A percentile compares a stretch with the other conserved stretches of the same genome.
These are phyloP conservation scores for Poeciliopsis retropinna DNA, from an alignment of 2,113 vertebrate genomes.

Conservation along the genomic window DNA sequence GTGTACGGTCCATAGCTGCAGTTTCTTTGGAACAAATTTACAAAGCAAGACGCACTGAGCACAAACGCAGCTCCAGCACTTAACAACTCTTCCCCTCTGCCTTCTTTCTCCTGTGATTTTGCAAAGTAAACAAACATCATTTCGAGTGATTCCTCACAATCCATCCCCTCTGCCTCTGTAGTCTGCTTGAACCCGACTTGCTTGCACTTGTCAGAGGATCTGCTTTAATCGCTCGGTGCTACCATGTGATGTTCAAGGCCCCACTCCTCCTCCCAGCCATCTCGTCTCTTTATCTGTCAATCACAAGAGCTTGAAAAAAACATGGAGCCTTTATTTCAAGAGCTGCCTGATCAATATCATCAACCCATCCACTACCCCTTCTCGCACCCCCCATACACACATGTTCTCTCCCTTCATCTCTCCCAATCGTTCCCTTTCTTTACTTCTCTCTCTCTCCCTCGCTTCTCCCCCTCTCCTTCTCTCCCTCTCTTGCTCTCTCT, in stretches of 20 bases:
- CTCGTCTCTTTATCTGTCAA: constrained; percentile 95
- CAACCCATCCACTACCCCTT: constrained; percentile 85
- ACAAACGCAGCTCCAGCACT: constrained; percentile 41
- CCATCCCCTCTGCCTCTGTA: constrained; percentile 86
- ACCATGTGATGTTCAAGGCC: constrained; percentile 97
- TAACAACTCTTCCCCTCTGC: constrained; percentile 61
- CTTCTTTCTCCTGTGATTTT: constrained; percentile 70
- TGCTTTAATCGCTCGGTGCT: constrained; percentile 91
- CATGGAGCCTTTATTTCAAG: constrained; percentile 91
- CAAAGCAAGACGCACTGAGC: constrained; percentile 54
- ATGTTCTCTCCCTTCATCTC: constrained; percentile 77
- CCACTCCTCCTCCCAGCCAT: constrained; percentile 89
- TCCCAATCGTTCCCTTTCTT: constrained; percentile 77
- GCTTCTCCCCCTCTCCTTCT: constrained; percentile 76
- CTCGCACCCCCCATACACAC: constrained; percentile 65
- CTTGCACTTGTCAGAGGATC: constrained; percentile 93
- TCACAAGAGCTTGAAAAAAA: constrained; percentile 87
- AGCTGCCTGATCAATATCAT: constrained; percentile 99
- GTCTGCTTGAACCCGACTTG: constrained; percentile 84
- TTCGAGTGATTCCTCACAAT: constrained; percentile 96
- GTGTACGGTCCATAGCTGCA: constrained; percentile 63
- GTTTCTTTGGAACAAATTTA: constrained; percentile 62
- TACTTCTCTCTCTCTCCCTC: constrained; percentile 36
- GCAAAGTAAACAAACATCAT: constrained; percentile 98
- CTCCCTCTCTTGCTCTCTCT: constrained; percentile 57